phyloP scores from a whole-genome alignment of 2,797 vertebrate species.

The Crenichthys baileyi region DNA sequence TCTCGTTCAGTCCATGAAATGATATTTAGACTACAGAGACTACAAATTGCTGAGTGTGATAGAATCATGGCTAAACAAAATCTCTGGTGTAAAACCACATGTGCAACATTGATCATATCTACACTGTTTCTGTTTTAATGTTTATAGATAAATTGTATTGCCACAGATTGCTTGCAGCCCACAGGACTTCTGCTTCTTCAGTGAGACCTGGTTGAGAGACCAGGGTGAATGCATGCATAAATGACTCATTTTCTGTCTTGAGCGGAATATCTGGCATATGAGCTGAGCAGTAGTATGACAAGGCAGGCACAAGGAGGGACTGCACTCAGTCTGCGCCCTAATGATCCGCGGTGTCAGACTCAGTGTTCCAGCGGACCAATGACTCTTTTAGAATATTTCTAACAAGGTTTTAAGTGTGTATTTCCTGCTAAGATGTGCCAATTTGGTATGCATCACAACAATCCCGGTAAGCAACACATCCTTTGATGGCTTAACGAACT shows the following conservation, averaged over 20 bases:
- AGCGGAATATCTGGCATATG: slow-evolving; percentile 58
- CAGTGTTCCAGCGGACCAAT: slow-evolving; percentile 31
- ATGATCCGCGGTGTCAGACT: slow-evolving; percentile 34
- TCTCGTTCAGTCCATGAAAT: slow-evolving; percentile 21
- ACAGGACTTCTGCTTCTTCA: slow-evolving; percentile 31
- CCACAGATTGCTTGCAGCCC: slow-evolving; percentile 57
- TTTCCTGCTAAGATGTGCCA: slow-evolving; percentile 34
- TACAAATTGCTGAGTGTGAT: background rate
- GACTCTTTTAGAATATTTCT: slow-evolving; percentile 29
- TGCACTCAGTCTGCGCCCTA: slow-evolving; percentile 25
- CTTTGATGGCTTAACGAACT: slow-evolving; percentile 41
- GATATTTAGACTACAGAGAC: background rate
- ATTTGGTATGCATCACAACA: slow-evolving; percentile 55
- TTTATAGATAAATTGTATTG: slow-evolving; percentile 65
- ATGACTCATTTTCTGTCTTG: slow-evolving; percentile 69
- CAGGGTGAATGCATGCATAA: slow-evolving; percentile 60
- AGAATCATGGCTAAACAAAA: background rate
- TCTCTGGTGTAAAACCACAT: slow-evolving; percentile 37
- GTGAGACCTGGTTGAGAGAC: slow-evolving; percentile 60
- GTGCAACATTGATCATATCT: slow-evolving; percentile 63
- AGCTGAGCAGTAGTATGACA: slow-evolving; percentile 56
- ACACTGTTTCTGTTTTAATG: slow-evolving; percentile 50
- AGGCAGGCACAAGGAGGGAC: slow-evolving; percentile 40
- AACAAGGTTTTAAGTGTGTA: slow-evolving; percentile 34
- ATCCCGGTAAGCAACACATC: slow-evolving; percentile 34